Evolutionary conservation across 2,888 invertebrate genomes (phyloP).

Genomic region (Drosophila mayaguana): DNA sequence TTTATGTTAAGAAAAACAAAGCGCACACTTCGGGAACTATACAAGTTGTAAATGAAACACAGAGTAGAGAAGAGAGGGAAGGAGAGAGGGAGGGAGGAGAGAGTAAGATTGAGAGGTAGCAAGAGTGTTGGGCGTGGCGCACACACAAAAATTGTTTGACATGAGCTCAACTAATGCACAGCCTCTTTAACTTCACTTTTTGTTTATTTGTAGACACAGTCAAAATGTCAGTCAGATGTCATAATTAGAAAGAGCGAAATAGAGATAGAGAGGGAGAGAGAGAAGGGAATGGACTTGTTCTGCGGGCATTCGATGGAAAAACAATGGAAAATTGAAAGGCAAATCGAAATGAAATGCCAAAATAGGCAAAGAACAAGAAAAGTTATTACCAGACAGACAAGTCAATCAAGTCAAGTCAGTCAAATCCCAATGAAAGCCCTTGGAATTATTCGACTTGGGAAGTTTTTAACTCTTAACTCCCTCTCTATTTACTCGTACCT

Average conservation of each 20-base stretch:
- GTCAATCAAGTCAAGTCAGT: slow-evolving; percentile 13
- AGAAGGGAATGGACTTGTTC: slow-evolving; percentile 22
- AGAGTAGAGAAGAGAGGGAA: background rate
- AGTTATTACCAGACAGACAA: background rate
- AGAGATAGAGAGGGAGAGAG: background rate
- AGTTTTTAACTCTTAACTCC: no score
- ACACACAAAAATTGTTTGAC: slow-evolving; percentile 13
- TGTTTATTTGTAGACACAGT: slow-evolving; percentile 52
- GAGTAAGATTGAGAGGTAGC: background rate
- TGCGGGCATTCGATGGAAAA: slow-evolving; percentile 21
- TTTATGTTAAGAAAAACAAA: slow-evolving; percentile 36
- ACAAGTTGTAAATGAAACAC: background rate
- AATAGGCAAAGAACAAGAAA: background rate
- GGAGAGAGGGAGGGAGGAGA: background rate
- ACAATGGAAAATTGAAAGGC: slow-evolving; percentile 39
- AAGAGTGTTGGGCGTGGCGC: slow-evolving; percentile 19
- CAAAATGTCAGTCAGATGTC: slow-evolving; percentile 60
- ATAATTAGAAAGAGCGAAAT: slow-evolving; percentile 34
- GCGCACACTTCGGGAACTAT: background rate
- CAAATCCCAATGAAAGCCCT: background rate
- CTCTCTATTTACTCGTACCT: no score
- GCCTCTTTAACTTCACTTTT: slow-evolving; percentile 17
- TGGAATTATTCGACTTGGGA: background rate
- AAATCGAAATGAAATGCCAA: slow-evolving; percentile 1
- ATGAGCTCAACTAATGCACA: slow-evolving; percentile 44